phyloP scores from a whole-genome alignment of 2,113 vertebrate genomes.

The Tychaedon coryphoeus region DNA sequence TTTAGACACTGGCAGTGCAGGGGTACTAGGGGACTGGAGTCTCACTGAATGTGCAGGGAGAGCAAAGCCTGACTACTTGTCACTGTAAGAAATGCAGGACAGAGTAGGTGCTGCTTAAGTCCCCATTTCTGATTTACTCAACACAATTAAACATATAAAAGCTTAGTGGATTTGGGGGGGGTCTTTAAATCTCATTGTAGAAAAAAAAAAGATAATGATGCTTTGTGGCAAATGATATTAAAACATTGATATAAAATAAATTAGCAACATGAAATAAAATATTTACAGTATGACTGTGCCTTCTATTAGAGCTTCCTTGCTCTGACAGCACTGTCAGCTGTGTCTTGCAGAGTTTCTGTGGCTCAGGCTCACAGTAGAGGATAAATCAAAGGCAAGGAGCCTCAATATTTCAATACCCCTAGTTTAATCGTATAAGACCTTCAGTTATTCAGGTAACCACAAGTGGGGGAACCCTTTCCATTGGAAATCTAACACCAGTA shows the following conservation, averaged over 20 bases:
- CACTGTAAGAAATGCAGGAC: neutral
- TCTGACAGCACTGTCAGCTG: neutral
- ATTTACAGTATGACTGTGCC: neutral
- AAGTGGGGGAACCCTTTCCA: neutral
- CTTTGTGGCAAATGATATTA: neutral
- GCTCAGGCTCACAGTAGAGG: neutral
- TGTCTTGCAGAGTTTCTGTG: neutral
- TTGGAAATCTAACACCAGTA: neutral
- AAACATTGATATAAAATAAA: neutral
- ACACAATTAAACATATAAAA: neutral
- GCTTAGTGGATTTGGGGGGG: neutral
- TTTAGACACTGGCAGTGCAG: neutral
- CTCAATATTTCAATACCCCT: neutral
- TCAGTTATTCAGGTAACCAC: neutral
- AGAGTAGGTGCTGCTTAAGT: neutral
- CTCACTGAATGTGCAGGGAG: neutral
- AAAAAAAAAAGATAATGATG: rapidly evolving
- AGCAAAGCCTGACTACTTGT: neutral
- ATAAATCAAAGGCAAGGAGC: neutral
- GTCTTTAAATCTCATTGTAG: neutral
- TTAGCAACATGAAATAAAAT: neutral
- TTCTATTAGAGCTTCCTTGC: neutral
- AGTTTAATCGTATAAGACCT: neutral
- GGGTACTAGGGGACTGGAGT: neutral
- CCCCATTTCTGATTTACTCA: neutral